Conservation (phyloP, 2,888 invertebrate species). For the Tanaodytes sp. region DNA sequence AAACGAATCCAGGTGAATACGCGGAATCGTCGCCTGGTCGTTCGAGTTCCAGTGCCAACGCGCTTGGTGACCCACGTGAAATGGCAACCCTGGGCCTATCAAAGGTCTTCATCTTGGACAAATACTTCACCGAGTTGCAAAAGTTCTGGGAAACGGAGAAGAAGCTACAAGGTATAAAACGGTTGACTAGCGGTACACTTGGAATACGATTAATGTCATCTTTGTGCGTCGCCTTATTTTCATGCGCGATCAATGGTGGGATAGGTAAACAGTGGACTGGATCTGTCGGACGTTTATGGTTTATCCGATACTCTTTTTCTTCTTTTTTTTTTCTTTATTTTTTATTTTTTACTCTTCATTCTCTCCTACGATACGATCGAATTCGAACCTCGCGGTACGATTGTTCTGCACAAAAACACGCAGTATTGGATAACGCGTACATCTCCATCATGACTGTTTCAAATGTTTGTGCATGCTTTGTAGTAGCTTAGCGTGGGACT, state of each 20-base stretch:
- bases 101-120: slow-evolving; percentile 97
- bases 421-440: slow-evolving; percentile 13
- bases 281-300: not conserved
- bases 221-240: no score
- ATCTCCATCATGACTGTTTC: slow-evolving; percentile 16
- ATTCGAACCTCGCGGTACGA: no score
- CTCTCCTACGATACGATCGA: no score
- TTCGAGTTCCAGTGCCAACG: not conserved
- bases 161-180: slow-evolving; percentile 88
- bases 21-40: no score
- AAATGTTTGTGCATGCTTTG: slow-evolving; percentile 31
- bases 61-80: slow-evolving; percentile 66
- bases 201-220: no score
- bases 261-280: not conserved
- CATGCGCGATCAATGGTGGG: not conserved
- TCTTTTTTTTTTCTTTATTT: not conserved
- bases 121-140: slow-evolving; percentile 96
- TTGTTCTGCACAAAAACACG: slow-evolving; percentile 4
- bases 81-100: slow-evolving; percentile 97
- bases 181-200: not conserved
- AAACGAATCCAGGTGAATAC: slow-evolving; percentile 25
- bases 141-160: slow-evolving; percentile 98
- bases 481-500: slow-evolving; percentile 32
- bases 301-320: not conserved
- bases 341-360: not conserved